Evolutionary conservation across 1,140 invertebrate genomes (phyloP).

Genomic region (Heliconius nattereri): DNA sequence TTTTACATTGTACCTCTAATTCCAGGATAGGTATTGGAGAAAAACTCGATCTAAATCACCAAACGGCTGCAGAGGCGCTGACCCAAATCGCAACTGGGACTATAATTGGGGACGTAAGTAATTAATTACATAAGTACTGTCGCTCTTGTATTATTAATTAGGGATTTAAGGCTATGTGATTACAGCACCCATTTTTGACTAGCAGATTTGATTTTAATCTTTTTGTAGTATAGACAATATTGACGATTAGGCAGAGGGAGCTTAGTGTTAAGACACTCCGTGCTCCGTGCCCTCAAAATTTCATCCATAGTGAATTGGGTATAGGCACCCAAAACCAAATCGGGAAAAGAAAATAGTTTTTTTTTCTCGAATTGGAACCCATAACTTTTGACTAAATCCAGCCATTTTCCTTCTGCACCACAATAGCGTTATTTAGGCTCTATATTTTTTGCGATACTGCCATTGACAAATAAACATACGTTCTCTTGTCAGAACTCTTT

Average conservation of each 20-base stretch:
- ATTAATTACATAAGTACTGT: conserved; percentile 20
- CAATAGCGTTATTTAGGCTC: too few species aligned
- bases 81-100: conserved; percentile 89
- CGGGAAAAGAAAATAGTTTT: too few species aligned
- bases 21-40: conserved; percentile 87
- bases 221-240: not conserved
- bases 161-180: not conserved
- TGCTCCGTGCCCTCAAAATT: too few species aligned
- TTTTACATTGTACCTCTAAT: not conserved
- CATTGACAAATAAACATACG: not conserved
- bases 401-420: too few species aligned
- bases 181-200: not conserved
- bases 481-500: not conserved
- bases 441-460: too few species aligned
- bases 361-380: too few species aligned
- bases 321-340: too few species aligned
- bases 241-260: too few species aligned
- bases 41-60: conserved; percentile 84
- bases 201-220: not conserved
- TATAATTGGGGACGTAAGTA: conserved; percentile 83
- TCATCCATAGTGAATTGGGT: too few species aligned
- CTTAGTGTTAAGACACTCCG: too few species aligned
- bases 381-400: too few species aligned
- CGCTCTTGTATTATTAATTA: conserved; percentile 3
- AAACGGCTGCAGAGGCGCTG: conserved; percentile 83